A percentile compares a stretch with the other conserved stretches of the same genome.
phyloP scores from a whole-genome alignment of 2,797 vertebrate genomes.

The Pantherophis vulpinus region DNA sequence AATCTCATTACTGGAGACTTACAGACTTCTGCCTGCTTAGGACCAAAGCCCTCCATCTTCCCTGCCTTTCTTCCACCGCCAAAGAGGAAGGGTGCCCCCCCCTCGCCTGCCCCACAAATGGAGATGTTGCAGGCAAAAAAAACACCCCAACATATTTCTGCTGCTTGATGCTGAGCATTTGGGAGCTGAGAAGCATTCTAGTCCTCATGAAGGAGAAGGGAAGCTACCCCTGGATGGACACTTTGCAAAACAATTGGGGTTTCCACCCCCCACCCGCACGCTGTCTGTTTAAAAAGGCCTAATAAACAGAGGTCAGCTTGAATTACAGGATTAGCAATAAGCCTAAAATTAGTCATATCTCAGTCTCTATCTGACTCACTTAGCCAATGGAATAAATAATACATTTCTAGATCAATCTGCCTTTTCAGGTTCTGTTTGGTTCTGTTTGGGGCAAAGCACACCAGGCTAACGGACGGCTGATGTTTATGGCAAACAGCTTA shows the following conservation, averaged over 20 bases:
- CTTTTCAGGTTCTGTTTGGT: background rate
- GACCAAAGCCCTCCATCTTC: background rate
- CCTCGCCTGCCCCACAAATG: background rate
- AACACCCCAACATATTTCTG: background rate
- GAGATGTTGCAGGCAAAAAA: background rate
- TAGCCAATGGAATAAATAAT: background rate
- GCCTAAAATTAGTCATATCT: background rate
- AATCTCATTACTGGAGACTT: background rate
- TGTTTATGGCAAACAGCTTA: background rate
- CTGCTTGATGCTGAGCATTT: background rate
- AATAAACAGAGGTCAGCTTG: background rate
- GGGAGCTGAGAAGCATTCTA: background rate
- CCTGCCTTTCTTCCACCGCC: background rate
- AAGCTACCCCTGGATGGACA: background rate
- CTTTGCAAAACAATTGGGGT: background rate
- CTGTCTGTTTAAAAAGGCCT: background rate
- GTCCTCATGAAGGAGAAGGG: background rate
- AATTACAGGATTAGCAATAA: background rate
- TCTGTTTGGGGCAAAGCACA: background rate
- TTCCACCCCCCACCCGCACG: background rate
- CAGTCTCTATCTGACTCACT: background rate
- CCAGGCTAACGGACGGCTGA: background rate
- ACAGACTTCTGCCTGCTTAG: background rate
- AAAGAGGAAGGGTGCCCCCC: background rate
- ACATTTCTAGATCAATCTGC: background rate